These are phyloP conservation scores for Rhopalosiphum maidis DNA, from an alignment of 1,140 invertebrate genomes.

Conservation along the genomic window DNA sequence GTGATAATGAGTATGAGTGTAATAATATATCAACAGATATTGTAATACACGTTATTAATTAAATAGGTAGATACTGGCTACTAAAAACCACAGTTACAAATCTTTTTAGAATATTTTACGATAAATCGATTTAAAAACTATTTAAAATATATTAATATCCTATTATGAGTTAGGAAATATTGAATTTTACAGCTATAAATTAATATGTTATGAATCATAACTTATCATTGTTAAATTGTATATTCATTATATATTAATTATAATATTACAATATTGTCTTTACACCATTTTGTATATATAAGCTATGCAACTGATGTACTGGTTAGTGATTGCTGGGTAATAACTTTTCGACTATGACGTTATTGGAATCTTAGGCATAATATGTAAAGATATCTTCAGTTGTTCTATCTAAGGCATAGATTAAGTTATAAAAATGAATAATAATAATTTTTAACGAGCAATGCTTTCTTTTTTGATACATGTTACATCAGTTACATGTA, in stretches of 20 bases:
- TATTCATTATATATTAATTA: background rate
- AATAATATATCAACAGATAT: background rate
- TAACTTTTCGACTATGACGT: background rate
- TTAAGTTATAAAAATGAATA: background rate
- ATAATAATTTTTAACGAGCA: slow-evolving; percentile 37
- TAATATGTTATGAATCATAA: background rate
- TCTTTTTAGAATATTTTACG: background rate
- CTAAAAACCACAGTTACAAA: background rate
- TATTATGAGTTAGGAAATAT: background rate
- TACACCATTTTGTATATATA: background rate
- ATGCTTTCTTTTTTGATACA: slow-evolving; percentile 10
- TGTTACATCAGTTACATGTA: background rate
- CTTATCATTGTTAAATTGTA: background rate
- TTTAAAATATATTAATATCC: slow-evolving; percentile 18
- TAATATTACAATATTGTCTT: background rate
- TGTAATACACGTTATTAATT: background rate
- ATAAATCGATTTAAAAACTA: background rate
- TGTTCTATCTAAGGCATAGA: background rate
- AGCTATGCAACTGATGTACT: background rate
- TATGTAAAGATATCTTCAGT: background rate
- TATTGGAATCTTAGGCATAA: background rate
- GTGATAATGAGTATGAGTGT: background rate
- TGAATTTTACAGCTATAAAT: background rate
- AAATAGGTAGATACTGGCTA: background rate
- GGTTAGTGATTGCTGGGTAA: background rate